These are phyloP conservation scores for Upupa epops DNA, from an alignment of 2,113 vertebrate genomes.

Conservation along the genomic window DNA sequence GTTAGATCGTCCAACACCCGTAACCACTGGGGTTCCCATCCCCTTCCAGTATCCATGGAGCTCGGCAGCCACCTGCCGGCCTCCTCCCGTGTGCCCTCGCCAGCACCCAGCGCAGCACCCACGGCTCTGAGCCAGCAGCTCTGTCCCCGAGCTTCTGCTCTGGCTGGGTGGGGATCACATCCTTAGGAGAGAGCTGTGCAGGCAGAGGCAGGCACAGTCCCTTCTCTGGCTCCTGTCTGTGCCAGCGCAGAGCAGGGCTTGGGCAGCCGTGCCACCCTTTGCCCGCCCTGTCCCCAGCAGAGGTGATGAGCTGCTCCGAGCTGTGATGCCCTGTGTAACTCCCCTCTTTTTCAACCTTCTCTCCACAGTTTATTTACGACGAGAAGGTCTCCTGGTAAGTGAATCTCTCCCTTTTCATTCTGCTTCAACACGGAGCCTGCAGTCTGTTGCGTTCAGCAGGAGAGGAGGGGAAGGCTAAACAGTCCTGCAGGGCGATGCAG, in stretches of 20 bases:
- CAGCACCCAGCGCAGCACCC: no score
- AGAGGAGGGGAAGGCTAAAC: not conserved
- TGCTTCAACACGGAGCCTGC: not conserved
- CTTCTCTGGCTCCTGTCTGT: not conserved
- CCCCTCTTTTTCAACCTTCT: conserved; percentile 29
- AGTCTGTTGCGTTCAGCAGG: not conserved
- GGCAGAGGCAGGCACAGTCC: not conserved
- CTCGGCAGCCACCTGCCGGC: conserved; percentile 51
- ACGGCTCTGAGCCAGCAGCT: no score
- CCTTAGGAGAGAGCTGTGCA: no score
- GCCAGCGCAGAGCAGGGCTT: not conserved
- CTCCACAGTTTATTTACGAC: conserved; percentile 93
- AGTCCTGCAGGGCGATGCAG: not conserved
- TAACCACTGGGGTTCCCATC: no score
- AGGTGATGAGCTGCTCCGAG: not conserved
- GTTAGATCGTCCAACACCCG: no score
- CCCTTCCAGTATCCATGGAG: not conserved
- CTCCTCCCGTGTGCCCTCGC: not conserved
- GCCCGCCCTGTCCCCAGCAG: not conserved
- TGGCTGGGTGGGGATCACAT: no score
- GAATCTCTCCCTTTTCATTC: not conserved
- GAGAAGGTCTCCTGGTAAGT: conserved; percentile 96
- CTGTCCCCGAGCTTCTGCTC: no score
- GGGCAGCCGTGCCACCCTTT: not conserved
- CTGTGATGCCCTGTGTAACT: conserved; percentile 9